These are phyloP conservation scores for Heterocephalus glaber DNA, from an alignment of 2,113 vertebrate species.

Conservation along the genomic window DNA sequence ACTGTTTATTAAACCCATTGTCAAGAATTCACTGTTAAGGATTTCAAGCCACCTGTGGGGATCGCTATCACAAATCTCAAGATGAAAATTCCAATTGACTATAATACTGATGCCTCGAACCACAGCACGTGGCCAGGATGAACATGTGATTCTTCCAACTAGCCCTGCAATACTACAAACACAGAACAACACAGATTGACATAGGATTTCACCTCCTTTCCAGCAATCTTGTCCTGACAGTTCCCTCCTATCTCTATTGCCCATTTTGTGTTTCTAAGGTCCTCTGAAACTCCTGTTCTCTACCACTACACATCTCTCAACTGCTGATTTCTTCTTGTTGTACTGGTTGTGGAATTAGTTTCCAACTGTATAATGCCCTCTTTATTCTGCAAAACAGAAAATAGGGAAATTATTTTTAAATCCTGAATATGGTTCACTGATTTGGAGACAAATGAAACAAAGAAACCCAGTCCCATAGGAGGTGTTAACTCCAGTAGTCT, in stretches of 20 bases:
- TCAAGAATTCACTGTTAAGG: neutral
- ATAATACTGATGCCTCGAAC: neutral
- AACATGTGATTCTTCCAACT: neutral
- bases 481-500: neutral
- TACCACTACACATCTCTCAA: neutral
- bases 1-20: neutral
- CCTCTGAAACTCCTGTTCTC: neutral
- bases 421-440: neutral
- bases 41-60: neutral
- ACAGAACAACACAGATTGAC: neutral
- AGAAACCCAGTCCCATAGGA: neutral
- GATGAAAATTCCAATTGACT: neutral
- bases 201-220: neutral
- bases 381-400: neutral
- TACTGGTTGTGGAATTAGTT: too few species aligned
- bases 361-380: neutral
- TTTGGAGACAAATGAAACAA: neutral
- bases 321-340: too few species aligned
- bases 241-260: neutral
- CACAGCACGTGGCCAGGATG: neutral
- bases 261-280: neutral
- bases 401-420: neutral
- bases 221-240: neutral
- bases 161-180: neutral
- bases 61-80: neutral